Base-by-base conservation (phyloP, 2,113 vertebrate species). In the Hemicordylus capensis region DNA sequence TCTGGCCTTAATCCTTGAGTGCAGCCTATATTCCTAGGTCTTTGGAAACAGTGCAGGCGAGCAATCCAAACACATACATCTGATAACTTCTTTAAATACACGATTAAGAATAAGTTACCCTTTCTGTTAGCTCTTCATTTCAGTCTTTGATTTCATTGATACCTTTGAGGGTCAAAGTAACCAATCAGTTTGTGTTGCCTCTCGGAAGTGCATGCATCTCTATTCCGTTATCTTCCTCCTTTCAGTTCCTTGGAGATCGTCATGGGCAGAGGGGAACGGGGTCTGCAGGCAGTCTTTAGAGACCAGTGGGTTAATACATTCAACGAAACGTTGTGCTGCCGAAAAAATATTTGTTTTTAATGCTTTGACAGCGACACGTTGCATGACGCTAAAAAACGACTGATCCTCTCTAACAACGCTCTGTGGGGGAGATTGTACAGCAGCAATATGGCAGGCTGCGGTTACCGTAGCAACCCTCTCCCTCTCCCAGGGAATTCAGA, bases 381-480 rank as follows among this genome's bases (percentile, higher is more conserved):
- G 94, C 79, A 92, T 72, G 90, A 92, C 93, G 51, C 11, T 54
- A 54, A 90, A 87, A 74, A 91, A 86, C 95, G 93, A 96, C 92
- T 94, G 94, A 94, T 94, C 93, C 86, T 88, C 88, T 93, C 85
- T 94, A 91, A 93, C 89, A 85, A 93, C 89, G 82, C 93, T 94
- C 92, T 93, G 80, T 78, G 70, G 95, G 46, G 93, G 95, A 93
- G 77, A 91, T 46, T 46, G 74, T 17, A 73, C 39, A 82, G 66
- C 1, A 1, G 92, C 91, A 92, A 90, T 83, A 93, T 91, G 94
- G 90, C 78, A 93, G 93, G 90, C 79, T 91, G 84, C 77, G 79
- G 96, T 97, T 96, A 92, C 96, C 96, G 89, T 96, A 94, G 95
- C 94, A 97, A 96, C 95, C 78, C 85, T 90, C 91, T 80, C n/a